Percentiles rank a stretch among this genome's conserved stretches.
Conservation (phyloP, 1,140 invertebrate species). For the Ceratoteleas bidentatus region DNA sequence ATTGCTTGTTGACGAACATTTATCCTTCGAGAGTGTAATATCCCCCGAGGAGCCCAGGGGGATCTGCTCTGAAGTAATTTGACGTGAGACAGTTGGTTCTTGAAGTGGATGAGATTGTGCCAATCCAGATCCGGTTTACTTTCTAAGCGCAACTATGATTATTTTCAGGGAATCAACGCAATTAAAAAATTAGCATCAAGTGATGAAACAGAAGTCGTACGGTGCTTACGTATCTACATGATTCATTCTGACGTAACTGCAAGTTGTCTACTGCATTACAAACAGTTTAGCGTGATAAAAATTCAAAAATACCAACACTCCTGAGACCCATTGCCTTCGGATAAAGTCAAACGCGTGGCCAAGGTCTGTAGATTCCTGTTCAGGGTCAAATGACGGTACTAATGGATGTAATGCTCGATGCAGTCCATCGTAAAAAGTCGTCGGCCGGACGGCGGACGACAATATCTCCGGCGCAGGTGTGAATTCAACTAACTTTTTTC, state of each 20-base stretch:
- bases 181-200: slow-evolving; percentile 11
- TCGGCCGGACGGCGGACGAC: slow-evolving; percentile 23
- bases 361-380: slow-evolving; percentile 53
- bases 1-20: not conserved
- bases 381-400: slow-evolving; percentile 60
- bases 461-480: slow-evolving; percentile 42
- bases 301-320: slow-evolving; percentile 40
- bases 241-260: slow-evolving; percentile 37
- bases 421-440: slow-evolving; percentile 41
- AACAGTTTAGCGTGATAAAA: slow-evolving; percentile 46
- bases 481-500: slow-evolving; percentile 30
- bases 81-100: no score
- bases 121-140: not conserved
- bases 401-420: slow-evolving; percentile 57
- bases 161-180: not conserved
- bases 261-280: slow-evolving; percentile 39
- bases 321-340: slow-evolving; percentile 15
- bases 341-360: slow-evolving; percentile 54
- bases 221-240: slow-evolving; percentile 3
- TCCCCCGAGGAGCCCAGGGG: no score
- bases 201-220: slow-evolving; percentile 29
- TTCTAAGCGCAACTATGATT: not conserved
- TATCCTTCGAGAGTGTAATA: no score
- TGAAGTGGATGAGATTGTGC: no score
- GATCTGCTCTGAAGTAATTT: no score